These are phyloP conservation scores for Gallinago undulata DNA, from an alignment of 2,113 vertebrate species.

Conservation along the genomic window DNA sequence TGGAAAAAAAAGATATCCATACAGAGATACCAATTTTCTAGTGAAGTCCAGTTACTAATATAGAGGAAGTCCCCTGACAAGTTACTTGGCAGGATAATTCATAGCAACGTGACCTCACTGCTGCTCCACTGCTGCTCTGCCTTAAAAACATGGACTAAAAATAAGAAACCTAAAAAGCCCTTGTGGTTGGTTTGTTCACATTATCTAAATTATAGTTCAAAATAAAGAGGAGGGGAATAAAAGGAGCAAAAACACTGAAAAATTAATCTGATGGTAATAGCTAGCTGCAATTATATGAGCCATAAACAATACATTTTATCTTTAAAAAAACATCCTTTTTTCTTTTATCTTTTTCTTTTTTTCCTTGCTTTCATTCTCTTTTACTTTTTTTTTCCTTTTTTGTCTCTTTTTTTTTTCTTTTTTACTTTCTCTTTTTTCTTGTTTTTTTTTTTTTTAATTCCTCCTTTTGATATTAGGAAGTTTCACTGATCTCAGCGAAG, in stretches of 20 bases:
- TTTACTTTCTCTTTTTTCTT: too few species aligned
- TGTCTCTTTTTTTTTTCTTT: fast-evolving
- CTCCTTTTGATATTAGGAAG: neutral
- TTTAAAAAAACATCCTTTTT: neutral
- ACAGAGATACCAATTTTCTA: neutral
- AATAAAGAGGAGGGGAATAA: neutral
- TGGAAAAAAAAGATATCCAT: fast-evolving
- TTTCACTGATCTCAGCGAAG: neutral
- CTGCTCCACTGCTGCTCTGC: neutral
- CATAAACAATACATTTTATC: neutral
- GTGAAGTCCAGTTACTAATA: neutral
- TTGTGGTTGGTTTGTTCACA: neutral
- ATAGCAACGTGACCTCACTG: neutral
- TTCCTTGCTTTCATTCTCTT: too few species aligned
- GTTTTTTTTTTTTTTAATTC: neutral
- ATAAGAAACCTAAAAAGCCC: neutral
- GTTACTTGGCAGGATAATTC: neutral
- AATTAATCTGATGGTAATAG: neutral
- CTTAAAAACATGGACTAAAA: neutral
- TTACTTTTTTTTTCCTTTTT: too few species aligned
- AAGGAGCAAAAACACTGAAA: neutral
- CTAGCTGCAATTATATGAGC: neutral
- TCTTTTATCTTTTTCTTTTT: fast-evolving
- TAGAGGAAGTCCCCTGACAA: neutral
- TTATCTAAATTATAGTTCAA: neutral